Evolutionary conservation across 2,113 vertebrate genomes (phyloP), one percentile per base, ranked within the genome.

Genomic region (Callaeas wilsoni): DNA sequence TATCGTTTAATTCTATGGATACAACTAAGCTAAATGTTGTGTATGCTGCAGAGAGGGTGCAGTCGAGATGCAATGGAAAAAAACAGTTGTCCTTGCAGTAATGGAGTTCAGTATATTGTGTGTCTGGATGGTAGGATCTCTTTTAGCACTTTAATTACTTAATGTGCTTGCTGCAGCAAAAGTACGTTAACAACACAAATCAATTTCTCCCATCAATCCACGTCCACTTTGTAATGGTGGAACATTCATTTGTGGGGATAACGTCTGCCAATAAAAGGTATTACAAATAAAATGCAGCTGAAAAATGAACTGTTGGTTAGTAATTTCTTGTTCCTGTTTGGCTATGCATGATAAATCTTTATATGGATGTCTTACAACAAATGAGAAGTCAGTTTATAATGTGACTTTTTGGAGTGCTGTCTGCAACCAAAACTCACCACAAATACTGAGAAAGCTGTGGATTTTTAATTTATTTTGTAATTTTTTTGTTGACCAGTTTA

Each of bases 81-180:
- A 65, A 64, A 0, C 29, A 67, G 27, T 19, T 89, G 71, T 94
- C 56, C 64, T 87, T 84, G 53, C 29, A 42, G 84, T 94, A 95
- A 60, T 82, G 62, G 74, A 90, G 60, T 82, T 91, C 64, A 78
- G 68, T 68, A 59, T 81, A 86, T 52, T 71, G 32, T 87, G 37
- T 79, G 46, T 63, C 92, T 92, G 50, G 62, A 90, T 82, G 19
- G 65, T 76, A 85, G 85, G 85, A 89, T 37, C 55, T 86, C 39
- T 84, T 95, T 92, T 41, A 94, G 81, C 32, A 65, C 56, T 96
- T 97, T 81, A 96, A 95, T 97, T 95, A 93, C 82, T 91, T 95
- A 95, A 94, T 93, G 82, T 59, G 30, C 80, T 93, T 60, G 29
- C 62, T 93, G 80, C 86, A 87, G 69, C 73, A 56, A 56, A 80